Base-by-base conservation (phyloP, 2,113 vertebrate species). In the Amblyopsis rosae region DNA sequence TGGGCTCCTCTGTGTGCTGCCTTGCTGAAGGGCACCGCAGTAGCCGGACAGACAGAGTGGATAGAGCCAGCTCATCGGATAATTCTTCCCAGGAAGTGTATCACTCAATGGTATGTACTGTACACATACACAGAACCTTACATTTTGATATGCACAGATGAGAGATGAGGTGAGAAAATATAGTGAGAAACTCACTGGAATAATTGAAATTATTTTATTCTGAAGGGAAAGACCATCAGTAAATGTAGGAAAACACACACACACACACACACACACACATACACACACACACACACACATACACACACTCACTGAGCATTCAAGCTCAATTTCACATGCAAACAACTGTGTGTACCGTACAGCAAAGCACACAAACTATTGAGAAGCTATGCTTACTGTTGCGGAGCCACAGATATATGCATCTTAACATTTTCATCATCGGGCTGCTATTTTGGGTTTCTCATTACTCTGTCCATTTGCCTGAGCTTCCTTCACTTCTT, bases 21-120 rank as follows among this genome's bases (percentile, higher is more conserved):
- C 72, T 89, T 50, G 79, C 77, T 0, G 90, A 92, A 74, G 96
- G 92, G 80, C 94, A 93, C 92, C 89, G 92, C 89, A 90, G 82
- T 84, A 86, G 86, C 26, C 69, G 93, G 89, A 82, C 86, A 89
- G 87, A 75, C 81, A 81, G 81, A 4, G 13, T 35, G 46, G 94
- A 93, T 17, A 35, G 69, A 74, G 88, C 79, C 76, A 83, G 77
- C 65, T 74, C 70, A 26, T 19, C 64, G 35, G 77, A 4, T 45
- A 74, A 46, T 0, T 84, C 86, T 17, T 53, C 0, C 0, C 81
- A 76, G 75, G 90, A 84, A 53, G 54, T 80, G 0, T 41, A 41
- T 41, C 90, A 76, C 26, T 76, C 82, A 45, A 88, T 92, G 94
- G 95, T 98, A 93, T 83, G 67, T 72, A 63, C 41, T 26, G 26